Percentiles rank a stretch among this genome's conserved stretches.
phyloP scores from a whole-genome alignment of 1,140 invertebrate species.

The Agraylea sexmaculata region DNA sequence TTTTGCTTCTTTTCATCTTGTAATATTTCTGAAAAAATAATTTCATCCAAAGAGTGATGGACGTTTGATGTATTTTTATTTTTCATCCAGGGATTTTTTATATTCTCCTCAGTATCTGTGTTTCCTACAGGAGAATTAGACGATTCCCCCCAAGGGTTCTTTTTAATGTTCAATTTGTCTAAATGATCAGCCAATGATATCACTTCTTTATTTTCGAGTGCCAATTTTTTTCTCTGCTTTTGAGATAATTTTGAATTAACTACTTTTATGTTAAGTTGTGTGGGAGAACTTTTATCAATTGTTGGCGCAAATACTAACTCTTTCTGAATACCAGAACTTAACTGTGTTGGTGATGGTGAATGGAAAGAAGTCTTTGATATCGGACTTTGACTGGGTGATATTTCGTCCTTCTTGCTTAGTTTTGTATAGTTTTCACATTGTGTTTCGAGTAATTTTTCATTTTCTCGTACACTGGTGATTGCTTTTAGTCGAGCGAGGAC shows the following conservation, averaged over 20 bases:
- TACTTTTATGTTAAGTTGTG: slow-evolving; percentile 29
- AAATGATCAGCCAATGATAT: slow-evolving; percentile 21
- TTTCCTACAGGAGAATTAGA: slow-evolving; percentile 26
- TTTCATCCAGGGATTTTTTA: slow-evolving; percentile 30
- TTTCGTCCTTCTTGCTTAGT: slow-evolving; percentile 26
- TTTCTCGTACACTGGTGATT: slow-evolving; percentile 33
- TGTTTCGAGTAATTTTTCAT: slow-evolving; percentile 28
- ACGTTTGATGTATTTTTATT: slow-evolving; percentile 25
- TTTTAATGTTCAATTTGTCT: slow-evolving; percentile 27
- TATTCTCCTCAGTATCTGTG: slow-evolving; percentile 25
- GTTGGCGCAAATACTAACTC: slow-evolving; percentile 21
- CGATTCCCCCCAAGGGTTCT: slow-evolving; percentile 23
- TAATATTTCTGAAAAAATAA: slow-evolving; percentile 44
- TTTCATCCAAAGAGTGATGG: slow-evolving; percentile 25
- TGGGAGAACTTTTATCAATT: slow-evolving; percentile 25
- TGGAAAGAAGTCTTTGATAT: slow-evolving; percentile 24
- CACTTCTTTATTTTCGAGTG: slow-evolving; percentile 27
- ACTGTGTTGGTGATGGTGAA: slow-evolving; percentile 6
- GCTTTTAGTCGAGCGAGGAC: slow-evolving; percentile 40
- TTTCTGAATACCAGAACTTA: background rate
- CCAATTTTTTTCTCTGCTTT: slow-evolving; percentile 46
- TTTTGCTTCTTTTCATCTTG: slow-evolving; percentile 48
- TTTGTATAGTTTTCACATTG: slow-evolving; percentile 30
- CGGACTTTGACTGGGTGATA: slow-evolving; percentile 26
- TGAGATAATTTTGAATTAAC: slow-evolving; percentile 46